Evolutionary conservation across 2,888 invertebrate species (phyloP).

Genomic region (Nowickia ferox): DNA sequence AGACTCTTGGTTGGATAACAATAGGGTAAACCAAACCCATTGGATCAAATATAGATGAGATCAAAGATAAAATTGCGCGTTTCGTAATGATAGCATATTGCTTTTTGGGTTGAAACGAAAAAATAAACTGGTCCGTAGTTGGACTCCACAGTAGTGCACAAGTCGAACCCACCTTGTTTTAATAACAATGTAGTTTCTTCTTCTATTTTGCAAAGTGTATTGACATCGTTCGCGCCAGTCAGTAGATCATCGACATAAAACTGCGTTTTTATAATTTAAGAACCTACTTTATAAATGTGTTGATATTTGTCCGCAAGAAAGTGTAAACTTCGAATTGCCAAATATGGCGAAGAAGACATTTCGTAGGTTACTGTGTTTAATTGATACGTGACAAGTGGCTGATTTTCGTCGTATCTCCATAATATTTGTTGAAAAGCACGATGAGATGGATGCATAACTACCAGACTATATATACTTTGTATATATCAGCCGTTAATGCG

Average conservation of each 20-base stretch:
- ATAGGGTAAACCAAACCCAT: conserved; percentile 51
- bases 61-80: conserved; percentile 49
- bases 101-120: no score
- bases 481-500: conserved; percentile 61
- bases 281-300: no score
- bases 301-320: no score
- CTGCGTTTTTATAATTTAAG: no score
- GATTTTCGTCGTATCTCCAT: conserved; percentile 57
- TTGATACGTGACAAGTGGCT: conserved; percentile 60
- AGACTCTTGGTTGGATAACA: conserved; percentile 59
- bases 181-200: no score
- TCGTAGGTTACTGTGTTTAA: conserved; percentile 69
- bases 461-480: conserved; percentile 71
- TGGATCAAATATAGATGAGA: conserved; percentile 45
- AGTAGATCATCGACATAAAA: no score
- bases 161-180: no score
- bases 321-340: no score
- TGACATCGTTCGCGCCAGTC: no score
- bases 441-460: conserved; percentile 54
- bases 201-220: no score
- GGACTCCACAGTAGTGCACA: neutral
- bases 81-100: conserved; percentile 15
- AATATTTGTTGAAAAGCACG: conserved; percentile 67
- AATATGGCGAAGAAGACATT: no score
- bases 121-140: no score